Base-by-base conservation (phyloP, 2,797 vertebrate species). In the Chelon auratus region DNA sequence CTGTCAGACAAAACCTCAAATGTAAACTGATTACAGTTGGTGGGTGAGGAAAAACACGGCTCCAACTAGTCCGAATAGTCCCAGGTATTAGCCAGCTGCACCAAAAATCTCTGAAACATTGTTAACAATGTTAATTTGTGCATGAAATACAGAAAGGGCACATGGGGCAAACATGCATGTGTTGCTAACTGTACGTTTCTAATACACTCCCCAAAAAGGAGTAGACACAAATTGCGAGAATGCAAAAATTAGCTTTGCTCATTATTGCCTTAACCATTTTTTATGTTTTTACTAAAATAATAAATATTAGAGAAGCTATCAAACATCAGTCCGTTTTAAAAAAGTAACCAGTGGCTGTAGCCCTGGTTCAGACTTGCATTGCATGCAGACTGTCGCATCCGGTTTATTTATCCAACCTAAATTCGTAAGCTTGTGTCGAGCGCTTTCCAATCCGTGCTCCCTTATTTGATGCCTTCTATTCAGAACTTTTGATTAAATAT, bases 401-500 rank as follows among this genome's bases (percentile, higher is more conserved):
- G 12, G 30, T 52, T 45, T 56, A 54, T 74, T 68, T 65, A 22
- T 66, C 11, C 24, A 66, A 15, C 43, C 30, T 17, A n/a, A 63
- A 62, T 17, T 69, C 11, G 17, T 26, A 52, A 26, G 8, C 43
- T 37, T 42, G 10, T 9, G 33, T 37, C 58, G 8, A 40, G n/a
- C 20, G 2, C 24, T 80, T 68, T 20, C 9, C 6, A 30, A 10
- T 79, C 37, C 11, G 1, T 17, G 8, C 5, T 11, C 54, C 14
- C 55, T 53, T n/a, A 18, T 52, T 9, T 51, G 39, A 58, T 36
- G 22, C 39, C 40, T 3, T 64, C 43, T 36, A 37, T 75, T 73
- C 20, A 62, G 30, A 64, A 53, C 48, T 24, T 73, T 81, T 77
- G 57, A 85, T 83, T 84, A 68, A 75, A 70, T 68, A 64, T 30